Evolutionary conservation across 2,888 invertebrate genomes (phyloP), one percentile per base, ranked within the genome.

Genomic region (Synanthedon andrenaeformis): DNA sequence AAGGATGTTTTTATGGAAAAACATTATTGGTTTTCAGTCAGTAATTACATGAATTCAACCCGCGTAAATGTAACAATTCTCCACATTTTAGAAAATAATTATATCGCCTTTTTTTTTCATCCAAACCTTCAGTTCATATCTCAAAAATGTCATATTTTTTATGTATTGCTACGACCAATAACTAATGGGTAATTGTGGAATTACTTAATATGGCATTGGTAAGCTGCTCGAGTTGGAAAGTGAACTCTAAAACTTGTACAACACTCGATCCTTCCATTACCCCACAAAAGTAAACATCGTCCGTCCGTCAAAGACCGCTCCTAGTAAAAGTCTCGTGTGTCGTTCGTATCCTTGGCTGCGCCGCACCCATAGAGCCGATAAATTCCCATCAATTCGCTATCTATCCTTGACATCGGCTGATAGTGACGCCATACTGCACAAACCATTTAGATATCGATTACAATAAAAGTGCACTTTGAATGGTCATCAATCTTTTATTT

Each of bases 381-480:
- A 84, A 84, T 83, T 76, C 72, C 76, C 80, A 81, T 81, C 80
- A 79, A 70, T 67, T 61, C 66, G 59, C 68, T 76, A 83, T 82
- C 79, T 79, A 81, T 83, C 81, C 79, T 81, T 79, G 77, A 77
- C 78, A 79, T 71, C 74, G 66, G 58, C 70, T 65, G 82, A 85
- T 83, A 85, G 64, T 64, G 65, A 67, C 64, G 66, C 75, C 71
- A 73, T 80, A 83, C 35, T 35, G 35, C 83, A 79, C 79, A 74
- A 72, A 69, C 72, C 78, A 78, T 84, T 84, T 79, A 84, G 85
- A 84, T 82, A 80, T 71, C 66, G 61, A 66, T 72, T 72, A 84
- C 78, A 79, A 74, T 82, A 79, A 77, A 78, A 83, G 73, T 76
- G 81, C 82, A 82, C 82, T 82, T 76, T 66, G 74, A 74, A 74